Evolutionary conservation across 2,797 vertebrate genomes (phyloP), one percentile per base, ranked within the genome.

Genomic region (Nothura maculosa): DNA sequence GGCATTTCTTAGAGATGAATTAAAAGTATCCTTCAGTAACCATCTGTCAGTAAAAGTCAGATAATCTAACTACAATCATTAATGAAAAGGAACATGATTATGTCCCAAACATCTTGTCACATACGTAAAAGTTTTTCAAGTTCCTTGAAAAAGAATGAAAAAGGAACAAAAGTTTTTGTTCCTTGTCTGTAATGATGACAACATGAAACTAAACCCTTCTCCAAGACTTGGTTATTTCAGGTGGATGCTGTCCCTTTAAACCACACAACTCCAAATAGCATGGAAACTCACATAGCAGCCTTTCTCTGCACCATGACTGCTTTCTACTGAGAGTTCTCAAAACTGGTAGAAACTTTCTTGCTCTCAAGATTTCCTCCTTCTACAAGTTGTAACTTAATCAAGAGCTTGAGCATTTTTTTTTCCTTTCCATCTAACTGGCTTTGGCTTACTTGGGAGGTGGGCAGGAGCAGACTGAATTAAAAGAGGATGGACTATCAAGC

Each of bases 211-310:
- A 75, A 81, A 75, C 9, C 21, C n/a, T 68, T 36, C 13, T 25
- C 4, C 11, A 58, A 20, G 17, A n/a, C 0, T 45, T 19, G 12
- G 1, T 2, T 74, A 63, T 7, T 73, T 85, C 21, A 67, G 5
- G 30, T 32, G 9, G 2, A 4, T 22, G 6, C 28, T 42, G 21
- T 54, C 19, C 70, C 38, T 92, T 36, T 4, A 1, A 84, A 75
- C 16, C 57, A 20, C 4, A 50, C 16, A 6, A 19, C 48, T 91
- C 13, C 3, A 63, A 40, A 47, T 73, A 38, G 30, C 15, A 11
- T 25, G 25, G 48, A 4, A 91, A 58, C 5, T 25, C 21, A 28
- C 34, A 60, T 80, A 36, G 64, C n/a, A 85, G 69, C 9, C 63
- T 62, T 78, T 81, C 11, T 19, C 15, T 52, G 34, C 20, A 36